Evolutionary conservation across 1,140 invertebrate genomes (phyloP).

Genomic region (Drosophila cardini): DNA sequence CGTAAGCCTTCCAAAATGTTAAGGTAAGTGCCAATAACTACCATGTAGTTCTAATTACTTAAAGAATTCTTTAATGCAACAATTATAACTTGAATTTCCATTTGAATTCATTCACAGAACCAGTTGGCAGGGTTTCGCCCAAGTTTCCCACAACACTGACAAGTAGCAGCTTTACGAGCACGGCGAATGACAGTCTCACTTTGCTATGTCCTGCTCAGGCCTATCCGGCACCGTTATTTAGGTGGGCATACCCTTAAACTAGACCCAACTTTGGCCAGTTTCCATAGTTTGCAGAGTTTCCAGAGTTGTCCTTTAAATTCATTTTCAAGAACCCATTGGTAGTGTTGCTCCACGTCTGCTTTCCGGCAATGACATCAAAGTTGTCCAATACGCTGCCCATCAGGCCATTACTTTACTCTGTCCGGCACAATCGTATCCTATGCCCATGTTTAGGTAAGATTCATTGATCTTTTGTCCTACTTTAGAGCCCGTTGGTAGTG

Average conservation of each 20-base stretch:
- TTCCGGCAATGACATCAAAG: constrained; percentile 85
- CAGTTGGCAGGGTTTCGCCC: constrained; percentile 85
- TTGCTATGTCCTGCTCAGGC: constrained; percentile 90
- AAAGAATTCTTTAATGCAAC: constrained; percentile 17
- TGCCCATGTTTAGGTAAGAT: constrained; percentile 87
- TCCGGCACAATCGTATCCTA: constrained; percentile 90
- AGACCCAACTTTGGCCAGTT: constrained; percentile 57
- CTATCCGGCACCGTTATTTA: constrained; percentile 89
- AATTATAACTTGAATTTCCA: constrained; percentile 33
- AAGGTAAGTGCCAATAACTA: constrained; percentile 57
- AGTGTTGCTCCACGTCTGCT: constrained; percentile 88
- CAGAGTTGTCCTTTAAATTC: neutral
- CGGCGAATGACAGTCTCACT: constrained; percentile 86
- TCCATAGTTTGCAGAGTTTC: constrained; percentile 7
- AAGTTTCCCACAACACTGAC: constrained; percentile 88
- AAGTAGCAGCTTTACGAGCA: constrained; percentile 87
- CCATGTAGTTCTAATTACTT: constrained; percentile 13
- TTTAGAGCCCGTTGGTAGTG: constrained; percentile 89
- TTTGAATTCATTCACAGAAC: constrained; percentile 77
- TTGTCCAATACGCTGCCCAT: constrained; percentile 87
- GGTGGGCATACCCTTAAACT: constrained; percentile 87
- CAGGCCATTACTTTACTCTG: constrained; percentile 87
- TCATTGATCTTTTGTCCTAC: constrained; percentile 17
- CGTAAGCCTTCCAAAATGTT: constrained; percentile 3
- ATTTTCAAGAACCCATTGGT: constrained; percentile 85